Evolutionary conservation across 2,797 vertebrate species (phyloP).

Genomic region (Malurus leucopterus): DNA sequence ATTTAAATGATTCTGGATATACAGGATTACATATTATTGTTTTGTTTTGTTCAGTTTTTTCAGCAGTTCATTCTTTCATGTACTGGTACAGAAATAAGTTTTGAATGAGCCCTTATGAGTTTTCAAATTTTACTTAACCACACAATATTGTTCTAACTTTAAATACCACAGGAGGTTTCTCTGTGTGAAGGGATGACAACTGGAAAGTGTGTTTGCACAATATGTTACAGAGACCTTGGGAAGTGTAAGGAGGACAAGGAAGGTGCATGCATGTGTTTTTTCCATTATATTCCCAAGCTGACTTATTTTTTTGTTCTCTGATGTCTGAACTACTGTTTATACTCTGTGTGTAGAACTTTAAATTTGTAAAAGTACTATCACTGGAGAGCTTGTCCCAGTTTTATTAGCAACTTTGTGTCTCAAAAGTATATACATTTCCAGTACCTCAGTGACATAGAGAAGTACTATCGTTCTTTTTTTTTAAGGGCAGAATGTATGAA

Average conservation of each 20-base stretch:
- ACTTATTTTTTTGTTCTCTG: neutral
- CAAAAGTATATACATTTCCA: neutral
- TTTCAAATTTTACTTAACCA: neutral
- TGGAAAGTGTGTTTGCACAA: neutral
- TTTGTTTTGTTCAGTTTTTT: neutral
- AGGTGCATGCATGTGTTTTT: neutral
- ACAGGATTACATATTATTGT: neutral
- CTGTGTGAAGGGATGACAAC: neutral
- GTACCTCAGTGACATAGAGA: neutral
- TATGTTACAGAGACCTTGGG: neutral
- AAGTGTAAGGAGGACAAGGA: neutral
- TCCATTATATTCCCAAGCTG: neutral
- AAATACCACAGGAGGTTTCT: neutral
- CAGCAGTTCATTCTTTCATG: neutral
- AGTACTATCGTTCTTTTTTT: neutral
- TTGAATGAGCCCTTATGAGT: neutral
- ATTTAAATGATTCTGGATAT: neutral
- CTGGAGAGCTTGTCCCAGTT: neutral
- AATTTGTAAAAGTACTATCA: neutral
- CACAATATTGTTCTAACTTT: neutral
- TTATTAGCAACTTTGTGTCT: neutral
- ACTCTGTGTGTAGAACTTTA: neutral
- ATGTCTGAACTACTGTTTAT: neutral
- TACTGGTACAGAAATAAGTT: neutral
- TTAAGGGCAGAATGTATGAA: neutral